Percentiles rank a stretch among this genome's conserved stretches.
Evolutionary conservation across 2,113 vertebrate species (phyloP).

Genomic region (Himantopus leucocephalus): DNA sequence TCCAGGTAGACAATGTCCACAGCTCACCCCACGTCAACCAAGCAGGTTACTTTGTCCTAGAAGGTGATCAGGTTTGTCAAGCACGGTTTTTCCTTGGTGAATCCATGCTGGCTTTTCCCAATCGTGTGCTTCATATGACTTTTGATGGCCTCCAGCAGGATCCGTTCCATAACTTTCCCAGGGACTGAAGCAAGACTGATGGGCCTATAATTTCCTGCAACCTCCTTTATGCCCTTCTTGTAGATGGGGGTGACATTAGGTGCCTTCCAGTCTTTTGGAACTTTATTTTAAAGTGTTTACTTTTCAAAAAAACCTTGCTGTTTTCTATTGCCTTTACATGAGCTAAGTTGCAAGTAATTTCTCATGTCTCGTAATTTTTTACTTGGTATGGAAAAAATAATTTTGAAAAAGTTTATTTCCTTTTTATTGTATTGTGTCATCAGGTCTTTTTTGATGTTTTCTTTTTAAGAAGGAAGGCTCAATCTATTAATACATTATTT

Average conservation of each 20-base stretch:
- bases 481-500: not conserved
- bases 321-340: not conserved
- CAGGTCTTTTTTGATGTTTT: not conserved
- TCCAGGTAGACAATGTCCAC: not conserved
- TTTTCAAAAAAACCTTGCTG: accelerated
- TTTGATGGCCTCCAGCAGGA: not conserved
- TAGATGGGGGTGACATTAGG: not conserved
- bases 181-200: not conserved
- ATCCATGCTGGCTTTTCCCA: not conserved
- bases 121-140: not conserved
- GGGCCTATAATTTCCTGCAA: not conserved
- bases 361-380: not conserved
- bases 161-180: not conserved
- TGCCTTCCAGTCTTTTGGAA: not conserved
- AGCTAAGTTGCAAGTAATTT: not conserved
- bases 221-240: not conserved
- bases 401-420: not conserved
- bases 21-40: not conserved
- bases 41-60: not conserved
- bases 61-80: not conserved
- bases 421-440: not conserved
- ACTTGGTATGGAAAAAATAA: not conserved
- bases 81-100: not conserved
- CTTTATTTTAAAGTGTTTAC: not conserved
- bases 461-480: not conserved